Conservation (phyloP, 2,797 vertebrate genomes). For the Phalloptychus januarius region DNA sequence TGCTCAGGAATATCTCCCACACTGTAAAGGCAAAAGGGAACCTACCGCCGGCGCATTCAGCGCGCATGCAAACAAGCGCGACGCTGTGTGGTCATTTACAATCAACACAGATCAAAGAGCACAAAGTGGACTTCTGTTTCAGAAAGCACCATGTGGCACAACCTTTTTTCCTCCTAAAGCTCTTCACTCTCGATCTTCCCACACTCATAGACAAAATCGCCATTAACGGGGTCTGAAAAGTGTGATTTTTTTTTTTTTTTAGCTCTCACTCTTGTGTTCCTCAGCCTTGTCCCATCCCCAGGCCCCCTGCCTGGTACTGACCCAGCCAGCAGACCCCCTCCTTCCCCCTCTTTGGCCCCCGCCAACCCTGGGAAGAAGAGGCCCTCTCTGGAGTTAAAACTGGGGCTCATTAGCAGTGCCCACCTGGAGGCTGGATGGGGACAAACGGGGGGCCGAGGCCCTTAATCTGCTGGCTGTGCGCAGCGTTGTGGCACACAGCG, state of each 20-base stretch:
- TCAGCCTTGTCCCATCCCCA: constrained; percentile 63
- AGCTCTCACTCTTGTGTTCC: constrained; percentile 58
- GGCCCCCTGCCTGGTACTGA: constrained; percentile 77
- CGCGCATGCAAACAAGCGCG: constrained; percentile 57
- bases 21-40: constrained; percentile 69
- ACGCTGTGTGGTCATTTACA: constrained; percentile 71
- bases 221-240: constrained; percentile 73
- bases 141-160: constrained; percentile 67
- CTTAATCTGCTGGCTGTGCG: constrained; percentile 85
- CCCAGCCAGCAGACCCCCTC: constrained; percentile 70
- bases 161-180: constrained; percentile 49
- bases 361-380: constrained; percentile 75
- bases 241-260: constrained; percentile 53
- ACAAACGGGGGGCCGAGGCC: constrained; percentile 79
- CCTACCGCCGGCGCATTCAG: constrained; percentile 70
- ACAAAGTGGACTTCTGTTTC: constrained; percentile 60
- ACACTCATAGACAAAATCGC: constrained; percentile 70
- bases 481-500: constrained; percentile 72
- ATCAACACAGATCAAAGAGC: constrained; percentile 72
- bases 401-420: constrained; percentile 87
- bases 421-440: constrained; percentile 86
- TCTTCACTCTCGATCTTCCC: constrained; percentile 65
- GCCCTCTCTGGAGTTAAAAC: constrained; percentile 75
- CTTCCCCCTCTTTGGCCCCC: constrained; percentile 54
- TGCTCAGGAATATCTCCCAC: constrained; percentile 70